phyloP scores from a whole-genome alignment of 2,113 vertebrate species.

The Brachyistius frenatus region DNA sequence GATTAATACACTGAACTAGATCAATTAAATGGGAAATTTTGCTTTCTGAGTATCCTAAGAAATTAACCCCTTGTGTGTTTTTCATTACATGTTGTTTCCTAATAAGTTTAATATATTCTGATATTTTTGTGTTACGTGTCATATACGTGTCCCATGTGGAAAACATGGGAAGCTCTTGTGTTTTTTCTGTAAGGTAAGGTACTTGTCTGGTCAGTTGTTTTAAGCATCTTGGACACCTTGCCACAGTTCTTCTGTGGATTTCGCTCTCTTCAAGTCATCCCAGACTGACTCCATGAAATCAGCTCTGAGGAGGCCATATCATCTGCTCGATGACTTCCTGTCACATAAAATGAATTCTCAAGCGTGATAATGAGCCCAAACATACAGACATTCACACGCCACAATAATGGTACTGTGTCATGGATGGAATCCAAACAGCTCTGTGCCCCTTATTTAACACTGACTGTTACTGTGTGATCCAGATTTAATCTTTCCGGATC shows the following conservation, averaged over 20 bases:
- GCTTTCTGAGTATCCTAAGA: too few relatives aligned
- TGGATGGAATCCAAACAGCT: not conserved
- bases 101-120: too few relatives aligned
- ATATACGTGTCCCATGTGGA: too few relatives aligned
- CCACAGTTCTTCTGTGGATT: not conserved
- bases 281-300: not conserved
- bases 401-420: not conserved
- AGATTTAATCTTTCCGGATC: not conserved
- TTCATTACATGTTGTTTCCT: too few relatives aligned
- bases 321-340: not conserved
- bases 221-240: not conserved
- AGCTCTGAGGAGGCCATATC: not conserved
- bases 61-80: too few relatives aligned
- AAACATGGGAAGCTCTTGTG: too few relatives aligned
- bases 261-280: not conserved
- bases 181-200: not conserved
- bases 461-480: not conserved
- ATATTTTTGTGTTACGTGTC: too few relatives aligned
- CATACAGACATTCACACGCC: not conserved
- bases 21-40: too few relatives aligned
- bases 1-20: too few relatives aligned
- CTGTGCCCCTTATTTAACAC: rapidly evolving
- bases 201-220: not conserved
- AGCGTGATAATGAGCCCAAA: not conserved
- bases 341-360: too few relatives aligned